Base-by-base conservation (phyloP, 1,140 invertebrate species). In the Drosophila parvula region DNA sequence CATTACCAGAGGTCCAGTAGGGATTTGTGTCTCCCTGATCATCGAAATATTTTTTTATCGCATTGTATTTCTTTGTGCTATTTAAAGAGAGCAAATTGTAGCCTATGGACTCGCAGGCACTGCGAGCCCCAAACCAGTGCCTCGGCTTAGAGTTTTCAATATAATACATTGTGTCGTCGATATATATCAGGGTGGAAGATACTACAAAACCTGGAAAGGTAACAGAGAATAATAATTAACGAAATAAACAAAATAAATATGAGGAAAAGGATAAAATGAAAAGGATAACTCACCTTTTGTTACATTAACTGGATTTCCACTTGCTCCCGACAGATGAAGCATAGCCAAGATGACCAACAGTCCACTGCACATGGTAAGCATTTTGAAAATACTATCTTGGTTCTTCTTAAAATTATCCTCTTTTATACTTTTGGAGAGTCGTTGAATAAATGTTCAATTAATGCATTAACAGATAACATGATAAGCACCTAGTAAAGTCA, bases 1-100 rank as follows among this genome's bases (percentile, higher is more conserved):
- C 71, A 5, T 40, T 48, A 1, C 74, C 74, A 2, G 56, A 68
- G 5, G 71, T 74, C 74, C 74, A 77, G 18, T 60, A 74, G 6
- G 5, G 12, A 22, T 44, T 2, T 18, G n/a, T 3, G 5, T 67
- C 30, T 3, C 55, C 27, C 2, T 59, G 40, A 18, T 36, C 22
- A 11, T 11, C 32, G 0, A 74, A 6, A 43, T 65, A 74, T 7
- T 27, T 14, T 28, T 63, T 56, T 2, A 74, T 3, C 4, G 41
- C 18, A 1, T 45, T 14, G 43, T 32, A 65, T 18, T 76, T 56
- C 0, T 55, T 32, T 1, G 27, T 14, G 3, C 55, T 43, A 5
- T 50, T 36, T 9, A 76, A 41, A 0, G 55, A 18, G 10, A 76
- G 41, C 4, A 76, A 18, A 27, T 60, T 48, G 7, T 62, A 55